A percentile compares a stretch with the other conserved stretches of the same genome.
phyloP scores from a whole-genome alignment of 2,888 invertebrate species.

The Cephus spinipes region DNA sequence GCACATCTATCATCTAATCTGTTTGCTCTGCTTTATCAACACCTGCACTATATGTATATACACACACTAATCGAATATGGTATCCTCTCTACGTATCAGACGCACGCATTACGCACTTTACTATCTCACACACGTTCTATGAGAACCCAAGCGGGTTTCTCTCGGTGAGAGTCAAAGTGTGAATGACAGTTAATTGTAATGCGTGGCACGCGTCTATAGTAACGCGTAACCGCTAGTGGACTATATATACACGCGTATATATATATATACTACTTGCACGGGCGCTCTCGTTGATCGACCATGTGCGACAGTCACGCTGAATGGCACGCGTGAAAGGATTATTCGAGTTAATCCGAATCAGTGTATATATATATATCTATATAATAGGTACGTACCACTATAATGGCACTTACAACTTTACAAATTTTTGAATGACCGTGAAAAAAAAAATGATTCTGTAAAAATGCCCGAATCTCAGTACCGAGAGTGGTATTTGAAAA shows the following conservation, averaged over 20 bases:
- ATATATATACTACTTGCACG: conserved; percentile 2
- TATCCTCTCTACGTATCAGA: too few relatives aligned
- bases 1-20: too few relatives aligned
- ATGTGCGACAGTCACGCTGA: conserved; percentile 29
- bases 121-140: background rate
- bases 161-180: conserved; percentile 47
- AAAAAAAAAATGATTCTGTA: too few relatives aligned
- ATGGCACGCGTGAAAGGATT: conserved; percentile 46
- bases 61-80: too few relatives aligned
- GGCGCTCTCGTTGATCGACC: conserved; percentile 21
- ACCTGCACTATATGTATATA: too few relatives aligned
- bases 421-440: too few relatives aligned
- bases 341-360: conserved; percentile 47
- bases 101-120: too few relatives aligned
- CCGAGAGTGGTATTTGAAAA: too few relatives aligned
- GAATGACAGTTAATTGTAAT: conserved; percentile 58
- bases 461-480: too few relatives aligned
- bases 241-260: background rate
- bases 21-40: too few relatives aligned
- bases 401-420: too few relatives aligned
- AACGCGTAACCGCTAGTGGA: conserved; percentile 6
- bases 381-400: too few relatives aligned
- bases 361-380: background rate
- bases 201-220: conserved; percentile 51
- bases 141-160: background rate